Evolutionary conservation across 2,888 invertebrate genomes (phyloP).

Genomic region (Coecobrya sp.): DNA sequence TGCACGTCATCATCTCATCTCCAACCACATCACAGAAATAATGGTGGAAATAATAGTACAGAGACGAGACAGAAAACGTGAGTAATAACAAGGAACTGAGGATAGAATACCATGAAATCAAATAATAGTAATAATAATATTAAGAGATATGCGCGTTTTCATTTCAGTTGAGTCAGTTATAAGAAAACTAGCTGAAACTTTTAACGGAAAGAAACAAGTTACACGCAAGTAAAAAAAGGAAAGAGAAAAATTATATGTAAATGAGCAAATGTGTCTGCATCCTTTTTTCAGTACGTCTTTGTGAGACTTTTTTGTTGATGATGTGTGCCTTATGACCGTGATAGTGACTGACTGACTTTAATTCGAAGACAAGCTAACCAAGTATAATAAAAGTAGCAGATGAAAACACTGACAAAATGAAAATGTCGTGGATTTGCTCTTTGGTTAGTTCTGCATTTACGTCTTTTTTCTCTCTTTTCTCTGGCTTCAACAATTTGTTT

Average conservation of each 20-base stretch:
- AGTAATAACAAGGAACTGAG: constrained; percentile 73
- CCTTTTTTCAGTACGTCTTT: not conserved
- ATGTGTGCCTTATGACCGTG: constrained; percentile 67
- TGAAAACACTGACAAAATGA: constrained; percentile 24
- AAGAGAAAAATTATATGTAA: constrained; percentile 13
- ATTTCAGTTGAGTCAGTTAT: not conserved
- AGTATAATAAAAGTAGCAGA: not conserved
- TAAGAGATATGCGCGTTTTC: constrained; percentile 13
- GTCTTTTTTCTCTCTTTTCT: not conserved
- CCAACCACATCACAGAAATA: constrained; percentile 58
- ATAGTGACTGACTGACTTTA: constrained; percentile 74
- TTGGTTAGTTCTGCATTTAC: not conserved
- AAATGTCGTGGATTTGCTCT: constrained; percentile 30
- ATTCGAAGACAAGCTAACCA: constrained; percentile 44
- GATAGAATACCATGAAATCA: constrained; percentile 75
- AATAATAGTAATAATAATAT: constrained; percentile 59
- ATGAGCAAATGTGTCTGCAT: constrained; percentile 10
- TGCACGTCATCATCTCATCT: constrained; percentile 27
- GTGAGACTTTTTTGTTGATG: constrained; percentile 7
- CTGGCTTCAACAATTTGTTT: constrained; percentile 51
- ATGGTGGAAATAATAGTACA: constrained; percentile 54
- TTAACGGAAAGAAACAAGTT: constrained; percentile 16
- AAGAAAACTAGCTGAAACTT: constrained; percentile 10
- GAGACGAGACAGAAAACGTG: constrained; percentile 56
- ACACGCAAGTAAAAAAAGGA: constrained; percentile 10